A percentile compares a stretch with the other conserved stretches of the same genome.
Evolutionary conservation across 1,140 invertebrate species (phyloP).

Genomic region (Apis mellifera): DNA sequence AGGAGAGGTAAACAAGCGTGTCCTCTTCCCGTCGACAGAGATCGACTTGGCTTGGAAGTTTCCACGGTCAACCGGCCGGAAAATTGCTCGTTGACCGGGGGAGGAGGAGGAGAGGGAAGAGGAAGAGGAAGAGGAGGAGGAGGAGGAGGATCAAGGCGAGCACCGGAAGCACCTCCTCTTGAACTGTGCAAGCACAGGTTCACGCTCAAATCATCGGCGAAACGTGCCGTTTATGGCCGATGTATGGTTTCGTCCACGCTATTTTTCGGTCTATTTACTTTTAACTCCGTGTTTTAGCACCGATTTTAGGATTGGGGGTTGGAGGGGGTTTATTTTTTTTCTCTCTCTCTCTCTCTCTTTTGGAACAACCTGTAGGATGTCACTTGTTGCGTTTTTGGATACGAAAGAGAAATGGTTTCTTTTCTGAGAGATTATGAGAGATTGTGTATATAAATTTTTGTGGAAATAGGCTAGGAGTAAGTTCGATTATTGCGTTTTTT

Average conservation of each 20-base stretch:
- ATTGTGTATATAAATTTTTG: too few relatives aligned
- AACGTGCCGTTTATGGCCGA: background rate
- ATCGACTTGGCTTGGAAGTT: constrained; percentile 64
- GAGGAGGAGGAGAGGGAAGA: background rate
- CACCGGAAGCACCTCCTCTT: constrained; percentile 47
- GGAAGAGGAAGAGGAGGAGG: too few relatives aligned
- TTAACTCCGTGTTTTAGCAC: background rate
- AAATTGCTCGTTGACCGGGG: constrained; percentile 63
- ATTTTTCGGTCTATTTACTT: background rate
- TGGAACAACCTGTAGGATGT: background rate
- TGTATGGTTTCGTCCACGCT: background rate
- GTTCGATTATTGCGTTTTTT: too few relatives aligned
- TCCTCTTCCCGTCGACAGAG: constrained; percentile 59
- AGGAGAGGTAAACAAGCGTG: constrained; percentile 61
- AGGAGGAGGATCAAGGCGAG: constrained; percentile 5
- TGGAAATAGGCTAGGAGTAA: too few relatives aligned
- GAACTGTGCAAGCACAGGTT: constrained; percentile 37
- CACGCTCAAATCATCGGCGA: constrained; percentile 53
- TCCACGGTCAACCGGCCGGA: constrained; percentile 60
- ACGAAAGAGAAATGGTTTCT: too few relatives aligned
- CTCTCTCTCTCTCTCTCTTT: too few relatives aligned
- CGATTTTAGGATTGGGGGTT: background rate
- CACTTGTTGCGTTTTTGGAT: background rate
- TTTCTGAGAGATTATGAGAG: too few relatives aligned
- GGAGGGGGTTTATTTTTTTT: background rate